Percentiles rank a stretch among this genome's conserved stretches.
Evolutionary conservation across 2,113 vertebrate genomes (phyloP).

Genomic region (Neopipo cinnamomea): DNA sequence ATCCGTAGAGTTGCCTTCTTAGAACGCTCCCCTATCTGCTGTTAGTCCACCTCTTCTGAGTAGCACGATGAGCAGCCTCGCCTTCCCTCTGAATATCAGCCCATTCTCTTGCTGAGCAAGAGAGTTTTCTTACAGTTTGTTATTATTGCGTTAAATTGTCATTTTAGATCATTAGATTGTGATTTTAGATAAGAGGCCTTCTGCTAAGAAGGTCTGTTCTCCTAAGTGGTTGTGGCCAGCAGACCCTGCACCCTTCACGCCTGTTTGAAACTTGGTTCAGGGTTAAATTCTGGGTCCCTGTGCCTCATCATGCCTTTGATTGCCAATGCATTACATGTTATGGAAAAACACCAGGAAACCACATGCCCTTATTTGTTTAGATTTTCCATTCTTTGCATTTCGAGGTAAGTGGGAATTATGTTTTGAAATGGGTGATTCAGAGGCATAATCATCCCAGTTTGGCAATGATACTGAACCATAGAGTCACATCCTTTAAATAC

Average conservation of each 20-base stretch:
- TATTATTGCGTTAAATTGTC: no score
- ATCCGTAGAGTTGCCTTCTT: not conserved
- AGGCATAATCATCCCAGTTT: not conserved
- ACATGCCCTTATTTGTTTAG: not conserved
- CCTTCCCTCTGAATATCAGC: not conserved
- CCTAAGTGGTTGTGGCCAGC: not conserved
- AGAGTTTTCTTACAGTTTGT: not conserved
- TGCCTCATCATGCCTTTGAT: not conserved
- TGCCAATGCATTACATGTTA: not conserved
- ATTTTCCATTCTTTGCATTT: conserved; percentile 24
- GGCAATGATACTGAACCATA: not conserved
- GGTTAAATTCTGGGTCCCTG: not conserved
- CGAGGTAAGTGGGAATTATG: conserved; percentile 11
- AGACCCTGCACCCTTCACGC: not conserved
- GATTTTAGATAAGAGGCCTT: not conserved
- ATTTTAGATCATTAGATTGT: fast-evolving
- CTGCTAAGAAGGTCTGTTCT: not conserved
- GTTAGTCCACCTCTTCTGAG: not conserved
- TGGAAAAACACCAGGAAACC: not conserved
- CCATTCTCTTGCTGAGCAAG: not conserved
- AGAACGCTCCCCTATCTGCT: not conserved
- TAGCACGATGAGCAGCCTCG: not conserved
- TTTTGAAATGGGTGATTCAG: conserved; percentile 33
- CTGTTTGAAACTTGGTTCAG: not conserved
- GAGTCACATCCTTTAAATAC: not conserved